Evolutionary conservation across 1,140 invertebrate species (phyloP).

Genomic region (Calliphora vicina): DNA sequence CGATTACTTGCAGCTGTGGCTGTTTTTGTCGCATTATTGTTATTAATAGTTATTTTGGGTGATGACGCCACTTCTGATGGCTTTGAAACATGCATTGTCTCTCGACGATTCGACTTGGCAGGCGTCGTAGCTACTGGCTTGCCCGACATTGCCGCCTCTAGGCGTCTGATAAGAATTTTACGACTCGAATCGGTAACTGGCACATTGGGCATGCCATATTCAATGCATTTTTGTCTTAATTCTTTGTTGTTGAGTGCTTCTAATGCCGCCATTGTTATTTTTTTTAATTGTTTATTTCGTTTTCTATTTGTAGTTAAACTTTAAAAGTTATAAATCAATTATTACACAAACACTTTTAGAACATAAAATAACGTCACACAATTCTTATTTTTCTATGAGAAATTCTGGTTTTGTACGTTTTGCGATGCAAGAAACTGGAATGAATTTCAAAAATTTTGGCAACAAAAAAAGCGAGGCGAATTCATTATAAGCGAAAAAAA

Average conservation of each 20-base stretch:
- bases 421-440: neutral
- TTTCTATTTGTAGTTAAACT: slow-evolving; percentile 11
- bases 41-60: slow-evolving; percentile 38
- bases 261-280: slow-evolving; percentile 41
- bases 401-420: neutral
- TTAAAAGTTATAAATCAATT: neutral
- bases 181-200: slow-evolving; percentile 56
- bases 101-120: slow-evolving; percentile 42
- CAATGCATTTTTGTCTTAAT: slow-evolving; percentile 51
- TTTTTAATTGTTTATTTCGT: slow-evolving; percentile 21
- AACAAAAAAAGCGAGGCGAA: no score
- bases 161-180: slow-evolving; percentile 43
- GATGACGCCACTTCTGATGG: slow-evolving; percentile 32
- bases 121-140: neutral
- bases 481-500: no score
- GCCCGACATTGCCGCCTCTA: slow-evolving; percentile 44
- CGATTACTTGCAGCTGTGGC: neutral
- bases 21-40: slow-evolving; percentile 3
- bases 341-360: neutral
- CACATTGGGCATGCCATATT: slow-evolving; percentile 51
- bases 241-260: slow-evolving; percentile 51
- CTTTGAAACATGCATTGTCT: slow-evolving; percentile 50
- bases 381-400: slow-evolving; percentile 21
- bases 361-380: slow-evolving; percentile 16
- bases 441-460: slow-evolving; percentile 21